Evolutionary conservation across 2,888 invertebrate species (phyloP).

Genomic region (Brachypalpus laphriformis): DNA sequence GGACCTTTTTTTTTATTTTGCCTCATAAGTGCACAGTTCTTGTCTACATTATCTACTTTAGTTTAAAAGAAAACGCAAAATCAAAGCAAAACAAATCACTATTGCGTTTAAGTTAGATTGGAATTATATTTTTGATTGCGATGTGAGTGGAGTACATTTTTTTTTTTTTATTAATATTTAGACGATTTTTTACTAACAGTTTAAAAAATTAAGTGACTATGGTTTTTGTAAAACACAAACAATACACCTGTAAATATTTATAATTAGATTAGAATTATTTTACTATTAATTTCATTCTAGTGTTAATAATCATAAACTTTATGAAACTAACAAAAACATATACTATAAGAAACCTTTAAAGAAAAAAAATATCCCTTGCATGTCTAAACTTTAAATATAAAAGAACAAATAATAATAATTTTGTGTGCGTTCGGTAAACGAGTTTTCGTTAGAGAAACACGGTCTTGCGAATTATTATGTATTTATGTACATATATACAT

Average conservation of each 20-base stretch:
- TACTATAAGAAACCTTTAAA: constrained; percentile 16
- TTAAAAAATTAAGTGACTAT: constrained; percentile 31
- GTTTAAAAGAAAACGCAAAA: not conserved
- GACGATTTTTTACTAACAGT: constrained; percentile 8
- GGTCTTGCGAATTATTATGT: not conserved
- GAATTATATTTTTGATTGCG: constrained; percentile 25
- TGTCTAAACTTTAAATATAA: not conserved
- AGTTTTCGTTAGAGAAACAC: not conserved
- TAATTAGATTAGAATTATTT: constrained; percentile 38
- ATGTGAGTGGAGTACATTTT: constrained; percentile 13
- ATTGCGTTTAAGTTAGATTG: constrained; percentile 29
- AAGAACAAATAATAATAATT: not conserved
- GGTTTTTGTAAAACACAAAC: constrained; percentile 55
- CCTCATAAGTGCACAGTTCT: no score
- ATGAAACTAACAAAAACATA: constrained; percentile 14
- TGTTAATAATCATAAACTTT: constrained; percentile 36
- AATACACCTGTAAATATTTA: constrained; percentile 58
- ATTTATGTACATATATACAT: not conserved
- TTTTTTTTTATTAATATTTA: not conserved
- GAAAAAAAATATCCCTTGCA: constrained; percentile 1
- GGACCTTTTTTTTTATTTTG: no score
- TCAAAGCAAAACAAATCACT: not conserved
- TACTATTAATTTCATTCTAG: constrained; percentile 51
- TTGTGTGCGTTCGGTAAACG: not conserved
- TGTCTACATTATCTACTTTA: not conserved